Base-by-base conservation (phyloP, 2,113 vertebrate species). In the Irena cyanogastra region DNA sequence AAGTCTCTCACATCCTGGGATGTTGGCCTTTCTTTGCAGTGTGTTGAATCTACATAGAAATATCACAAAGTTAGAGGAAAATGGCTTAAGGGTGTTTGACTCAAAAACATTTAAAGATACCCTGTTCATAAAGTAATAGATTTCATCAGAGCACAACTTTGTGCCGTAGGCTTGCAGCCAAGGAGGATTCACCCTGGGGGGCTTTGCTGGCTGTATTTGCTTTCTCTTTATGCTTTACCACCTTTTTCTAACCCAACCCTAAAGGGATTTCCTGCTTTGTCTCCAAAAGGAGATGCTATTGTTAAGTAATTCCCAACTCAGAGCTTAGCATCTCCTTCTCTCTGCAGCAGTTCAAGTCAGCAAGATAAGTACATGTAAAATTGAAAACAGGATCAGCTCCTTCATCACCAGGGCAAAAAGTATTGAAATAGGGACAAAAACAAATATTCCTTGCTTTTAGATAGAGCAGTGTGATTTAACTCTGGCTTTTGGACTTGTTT, bases 301-400 rank as follows among this genome's bases (percentile, higher is more conserved):
- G 57, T 84, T 72, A 90, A 91, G 68, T 80, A 93, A 90, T 59
- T 95, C 61, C 35, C 20, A 4, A 13, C 37, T 89, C 42, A 41
- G 42, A 87, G 23, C 75, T 77, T 44, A 83, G 63, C 69, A 76
- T 86, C 90, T 82, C 84, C 53, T 83, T 35, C n/a, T 82, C 60
- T 77, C 75, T 78, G 56, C 37, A 92, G 37, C 68, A 61, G 33
- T 81, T 81, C 72, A 70, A 85, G 50, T 81, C 66, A 81, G 79
- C 75, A 80, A 90, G 78, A 80, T 71, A 95, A 89, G 45, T 71
- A 66, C 4, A n/a, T 7, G 2, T 63, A 70, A 91, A 95, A 92
- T 63, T 86, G 79, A 79, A 92, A 95, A 74, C 82, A 88, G 78
- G 74, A 90, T 79, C 64, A 68, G 33, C 35, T 90, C 85, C 82